phyloP scores from a whole-genome alignment of 2,113 vertebrate species.

The Rhabdornis inornatus region DNA sequence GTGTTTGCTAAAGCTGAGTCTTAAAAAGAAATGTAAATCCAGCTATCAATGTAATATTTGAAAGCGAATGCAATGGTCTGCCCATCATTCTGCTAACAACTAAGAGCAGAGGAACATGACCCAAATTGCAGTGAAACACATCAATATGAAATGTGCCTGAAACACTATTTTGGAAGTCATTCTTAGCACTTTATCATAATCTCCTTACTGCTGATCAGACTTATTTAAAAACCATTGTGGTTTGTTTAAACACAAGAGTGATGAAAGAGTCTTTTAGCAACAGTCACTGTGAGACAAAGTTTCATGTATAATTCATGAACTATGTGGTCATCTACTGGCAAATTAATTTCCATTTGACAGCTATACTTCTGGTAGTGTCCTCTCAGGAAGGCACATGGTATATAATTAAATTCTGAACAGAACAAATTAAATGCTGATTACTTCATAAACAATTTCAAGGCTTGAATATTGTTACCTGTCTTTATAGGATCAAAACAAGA shows the following conservation, averaged over 20 bases:
- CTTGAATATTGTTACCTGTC: constrained; percentile 70
- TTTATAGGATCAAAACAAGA: constrained; percentile 64
- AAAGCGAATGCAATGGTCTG: constrained; percentile 37
- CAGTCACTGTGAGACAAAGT: constrained; percentile 69
- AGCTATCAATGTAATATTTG: constrained; percentile 55
- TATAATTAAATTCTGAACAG: constrained; percentile 78
- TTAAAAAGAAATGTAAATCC: constrained; percentile 75
- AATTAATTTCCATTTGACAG: constrained; percentile 78
- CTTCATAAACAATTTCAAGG: constrained; percentile 75
- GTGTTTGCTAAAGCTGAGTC: constrained; percentile 64
- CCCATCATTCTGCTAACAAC: constrained; percentile 33
- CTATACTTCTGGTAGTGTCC: constrained; percentile 67
- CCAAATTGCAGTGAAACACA: constrained; percentile 30
- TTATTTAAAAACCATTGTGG: constrained; percentile 70
- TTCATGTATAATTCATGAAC: constrained; percentile 80
- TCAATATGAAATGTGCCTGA: constrained; percentile 2
- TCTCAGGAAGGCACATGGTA: constrained; percentile 71
- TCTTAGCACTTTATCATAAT: constrained; percentile 59
- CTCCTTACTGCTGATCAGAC: constrained; percentile 68
- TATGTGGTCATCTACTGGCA: constrained; percentile 73
- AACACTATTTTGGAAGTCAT: constrained; percentile 56
- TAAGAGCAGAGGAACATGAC: constrained; percentile 35
- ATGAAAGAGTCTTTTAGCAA: constrained; percentile 74
- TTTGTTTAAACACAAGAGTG: constrained; percentile 69
- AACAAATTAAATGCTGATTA: constrained; percentile 77